Base-by-base conservation (phyloP, 2,113 vertebrate species). In the Brienomyrus longianalis region DNA sequence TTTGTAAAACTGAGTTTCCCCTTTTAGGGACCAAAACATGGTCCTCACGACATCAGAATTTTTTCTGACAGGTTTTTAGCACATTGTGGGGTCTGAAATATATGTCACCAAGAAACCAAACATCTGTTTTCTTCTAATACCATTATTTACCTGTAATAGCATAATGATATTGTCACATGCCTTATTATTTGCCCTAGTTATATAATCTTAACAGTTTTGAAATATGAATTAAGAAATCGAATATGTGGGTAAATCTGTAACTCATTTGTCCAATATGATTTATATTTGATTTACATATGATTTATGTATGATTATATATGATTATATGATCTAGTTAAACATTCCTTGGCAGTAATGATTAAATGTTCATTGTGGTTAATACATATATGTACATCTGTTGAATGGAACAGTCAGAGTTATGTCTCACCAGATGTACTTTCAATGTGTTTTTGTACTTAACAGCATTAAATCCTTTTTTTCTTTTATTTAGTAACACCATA, bases 371-470 rank as follows among this genome's bases (percentile, higher is more conserved):
- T 80, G 74, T 43, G 74, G 74, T 80, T 43, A 35, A 39, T 43
- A 35, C 31, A 43, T 80, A 8, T 80, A 80, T 43, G 74, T 80
- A 43, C 74, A 80, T 80, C 74, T 80, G 74, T 19, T 80, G 74
- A 43, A 43, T 80, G 74, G 74, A 80, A 80, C 74, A 80, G 70
- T 77, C 70, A 77, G 35, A 80, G 35, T 17, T 35, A 80, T 80
- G 35, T 80, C 31, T 19, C 74, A 80, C 74, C 74, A 80, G 35
- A 80, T 80, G 74, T 80, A 80, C 31, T 43, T 80, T 8, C 74
- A 80, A 80, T 80, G 35, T 80, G 74, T 43, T 80, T 70, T 80
- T 80, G 15, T 80, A 80, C 35, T 80, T 80, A 80, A 80, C 74
- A 80, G 17, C 74, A 43, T 80, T 43, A 80, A 43, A 70, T 70